phyloP scores from a whole-genome alignment of 2,888 invertebrate species.

The Heteromyza rotundicornis region DNA sequence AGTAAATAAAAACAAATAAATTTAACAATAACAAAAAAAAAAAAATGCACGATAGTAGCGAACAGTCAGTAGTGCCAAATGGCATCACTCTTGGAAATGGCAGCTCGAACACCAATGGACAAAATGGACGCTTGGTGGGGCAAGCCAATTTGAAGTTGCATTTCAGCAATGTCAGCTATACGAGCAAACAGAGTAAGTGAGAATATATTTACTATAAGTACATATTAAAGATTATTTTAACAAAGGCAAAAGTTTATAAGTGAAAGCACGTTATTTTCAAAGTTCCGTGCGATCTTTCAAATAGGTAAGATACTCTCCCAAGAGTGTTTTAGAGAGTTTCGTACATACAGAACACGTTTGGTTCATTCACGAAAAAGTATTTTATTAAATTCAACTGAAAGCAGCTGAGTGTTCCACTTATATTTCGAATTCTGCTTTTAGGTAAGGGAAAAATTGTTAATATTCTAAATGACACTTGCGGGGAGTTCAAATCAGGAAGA shows the following conservation, averaged over 20 bases:
- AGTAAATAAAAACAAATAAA: background rate
- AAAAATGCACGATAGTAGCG: background rate
- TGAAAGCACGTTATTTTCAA: too few species aligned
- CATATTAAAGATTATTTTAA: too few species aligned
- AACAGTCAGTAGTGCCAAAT: background rate
- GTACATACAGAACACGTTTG: background rate
- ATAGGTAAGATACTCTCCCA: too few species aligned
- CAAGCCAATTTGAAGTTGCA: constrained; percentile 38
- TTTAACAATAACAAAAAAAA: background rate
- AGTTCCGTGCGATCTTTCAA: too few species aligned
- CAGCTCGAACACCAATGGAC: constrained; percentile 21
- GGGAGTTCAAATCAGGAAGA: constrained; percentile 68
- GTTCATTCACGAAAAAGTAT: background rate
- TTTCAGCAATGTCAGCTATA: constrained; percentile 48
- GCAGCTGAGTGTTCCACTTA: constrained; percentile 13
- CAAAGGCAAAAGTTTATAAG: too few species aligned
- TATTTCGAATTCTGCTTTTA: background rate
- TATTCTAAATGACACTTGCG: constrained; percentile 67
- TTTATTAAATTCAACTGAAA: background rate
- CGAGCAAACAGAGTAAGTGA: constrained; percentile 38
- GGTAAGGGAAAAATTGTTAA: constrained; percentile 6
- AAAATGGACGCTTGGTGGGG: constrained; percentile 10
- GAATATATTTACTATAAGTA: too few species aligned
- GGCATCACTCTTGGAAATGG: background rate
- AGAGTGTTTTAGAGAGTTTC: too few species aligned